Evolutionary conservation across 1,140 invertebrate genomes (phyloP), one percentile per base, ranked within the genome.

Genomic region (Cecropterus lyciades): DNA sequence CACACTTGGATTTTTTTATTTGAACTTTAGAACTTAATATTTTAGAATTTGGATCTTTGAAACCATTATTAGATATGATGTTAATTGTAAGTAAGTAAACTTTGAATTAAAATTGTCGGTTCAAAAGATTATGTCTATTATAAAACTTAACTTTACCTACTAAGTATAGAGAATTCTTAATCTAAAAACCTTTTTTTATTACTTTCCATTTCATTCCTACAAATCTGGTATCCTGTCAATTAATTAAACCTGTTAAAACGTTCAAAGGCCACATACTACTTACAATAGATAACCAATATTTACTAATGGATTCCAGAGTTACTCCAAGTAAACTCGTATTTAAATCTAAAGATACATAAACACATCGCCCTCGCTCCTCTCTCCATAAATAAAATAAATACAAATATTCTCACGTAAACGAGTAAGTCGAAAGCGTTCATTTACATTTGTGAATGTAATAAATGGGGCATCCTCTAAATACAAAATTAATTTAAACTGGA

Each of bases 311-410:
- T 84, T 82, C 77, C 80, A 56, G 77, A 84, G 81, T 83, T 77
- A 87, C 75, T 89, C 73, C 55, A 78, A 82, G 75, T 83, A 72
- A 88, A 78, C 78, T 73, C 79, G 75, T 79, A 86, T 89, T 87
- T 84, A 84, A 91, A 89, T 91, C 80, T 83, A 72, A 79, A 91
- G 86, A 87, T 89, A 90, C 87, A 90, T 90, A 83, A 89, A 89
- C 85, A 84, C 87, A 89, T 86, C 85, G 76, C 85, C 86, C 85
- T 85, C 84, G 85, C 80, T 77, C 66, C 77, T 77, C 83, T 70
- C 70, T 77, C 89, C 89, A 91, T 91, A 91, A 91, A 91, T 91
- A 91, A 91, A 91, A 90, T 89, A 92, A 92, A 90, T 90, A 92
- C 83, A 88, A 88, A 92, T 92, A 90, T 90, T 92, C 87, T 92